These are phyloP conservation scores for Microplitis deprimator DNA, from an alignment of 2,888 invertebrate species.

Conservation along the genomic window DNA sequence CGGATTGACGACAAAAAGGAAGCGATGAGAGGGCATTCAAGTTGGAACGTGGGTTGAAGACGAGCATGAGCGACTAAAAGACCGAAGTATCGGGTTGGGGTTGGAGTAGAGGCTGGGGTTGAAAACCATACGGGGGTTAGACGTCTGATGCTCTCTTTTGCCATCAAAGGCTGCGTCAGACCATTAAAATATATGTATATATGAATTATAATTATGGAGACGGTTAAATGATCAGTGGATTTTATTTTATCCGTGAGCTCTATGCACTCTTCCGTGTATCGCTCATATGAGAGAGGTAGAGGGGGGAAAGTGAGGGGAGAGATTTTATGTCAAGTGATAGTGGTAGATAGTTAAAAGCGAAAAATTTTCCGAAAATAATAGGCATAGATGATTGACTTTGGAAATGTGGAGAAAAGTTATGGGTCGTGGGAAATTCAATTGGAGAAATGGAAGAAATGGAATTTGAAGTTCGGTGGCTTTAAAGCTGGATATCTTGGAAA, in stretches of 20 bases:
- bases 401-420: no score
- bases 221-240: conserved; percentile 61
- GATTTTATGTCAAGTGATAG: no score
- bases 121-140: conserved; percentile 1
- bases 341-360: no score
- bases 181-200: conserved; percentile 61
- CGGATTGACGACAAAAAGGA: not conserved
- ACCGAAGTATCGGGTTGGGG: not conserved
- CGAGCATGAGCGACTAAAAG: not conserved
- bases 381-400: no score
- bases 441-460: no score
- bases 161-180: conserved; percentile 52
- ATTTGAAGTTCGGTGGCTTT: no score
- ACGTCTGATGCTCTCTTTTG: conserved; percentile 36
- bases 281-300: not conserved
- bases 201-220: conserved; percentile 71
- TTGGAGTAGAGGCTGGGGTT: not conserved
- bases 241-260: not conserved
- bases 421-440: no score
- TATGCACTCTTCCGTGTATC: not conserved
- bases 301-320: not conserved
- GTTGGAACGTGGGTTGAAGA: not conserved
- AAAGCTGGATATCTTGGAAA: no score
- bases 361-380: no score
- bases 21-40: conserved; percentile 1